Conservation (phyloP, 1,140 invertebrate genomes). For the Drosophila rhopaloa region DNA sequence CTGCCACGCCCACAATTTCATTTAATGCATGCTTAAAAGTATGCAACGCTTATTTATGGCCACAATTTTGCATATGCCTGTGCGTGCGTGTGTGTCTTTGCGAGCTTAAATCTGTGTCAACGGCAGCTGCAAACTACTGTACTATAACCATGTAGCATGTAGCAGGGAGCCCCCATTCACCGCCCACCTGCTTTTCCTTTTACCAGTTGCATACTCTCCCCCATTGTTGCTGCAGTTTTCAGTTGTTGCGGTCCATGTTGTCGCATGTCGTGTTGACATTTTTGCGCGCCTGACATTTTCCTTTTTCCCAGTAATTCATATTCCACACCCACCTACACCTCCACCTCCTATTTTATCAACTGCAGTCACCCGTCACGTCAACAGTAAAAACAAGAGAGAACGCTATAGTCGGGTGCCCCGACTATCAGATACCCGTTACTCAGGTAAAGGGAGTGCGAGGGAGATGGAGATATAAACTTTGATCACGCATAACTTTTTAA, state of each 20-base stretch:
- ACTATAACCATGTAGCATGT: slow-evolving; percentile 2
- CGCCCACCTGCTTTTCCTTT: slow-evolving; percentile 19
- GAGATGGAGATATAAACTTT: no score
- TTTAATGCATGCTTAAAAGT: slow-evolving; percentile 72
- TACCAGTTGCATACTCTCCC: slow-evolving; percentile 68
- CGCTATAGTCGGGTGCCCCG: no score
- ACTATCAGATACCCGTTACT: no score
- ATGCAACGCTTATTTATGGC: slow-evolving; percentile 74
- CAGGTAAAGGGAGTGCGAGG: no score
- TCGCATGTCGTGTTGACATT: slow-evolving; percentile 79
- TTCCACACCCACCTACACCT: slow-evolving; percentile 2
- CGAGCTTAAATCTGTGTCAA: slow-evolving; percentile 72
- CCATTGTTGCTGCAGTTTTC: slow-evolving; percentile 31
- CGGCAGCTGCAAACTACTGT: slow-evolving; percentile 51
- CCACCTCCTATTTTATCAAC: slow-evolving; percentile 3
- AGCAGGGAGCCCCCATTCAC: slow-evolving; percentile 11
- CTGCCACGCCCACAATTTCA: slow-evolving; percentile 39
- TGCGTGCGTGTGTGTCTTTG: slow-evolving; percentile 31
- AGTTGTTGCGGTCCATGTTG: slow-evolving; percentile 67
- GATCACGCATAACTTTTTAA: no score
- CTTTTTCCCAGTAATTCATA: slow-evolving; percentile 57
- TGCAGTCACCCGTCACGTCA: slow-evolving; percentile 39
- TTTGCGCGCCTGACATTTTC: slow-evolving; percentile 66
- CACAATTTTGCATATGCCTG: slow-evolving; percentile 61
- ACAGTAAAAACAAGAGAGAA: no score